Conservation (phyloP, 1,140 invertebrate genomes). For the Papilio glaucus region DNA sequence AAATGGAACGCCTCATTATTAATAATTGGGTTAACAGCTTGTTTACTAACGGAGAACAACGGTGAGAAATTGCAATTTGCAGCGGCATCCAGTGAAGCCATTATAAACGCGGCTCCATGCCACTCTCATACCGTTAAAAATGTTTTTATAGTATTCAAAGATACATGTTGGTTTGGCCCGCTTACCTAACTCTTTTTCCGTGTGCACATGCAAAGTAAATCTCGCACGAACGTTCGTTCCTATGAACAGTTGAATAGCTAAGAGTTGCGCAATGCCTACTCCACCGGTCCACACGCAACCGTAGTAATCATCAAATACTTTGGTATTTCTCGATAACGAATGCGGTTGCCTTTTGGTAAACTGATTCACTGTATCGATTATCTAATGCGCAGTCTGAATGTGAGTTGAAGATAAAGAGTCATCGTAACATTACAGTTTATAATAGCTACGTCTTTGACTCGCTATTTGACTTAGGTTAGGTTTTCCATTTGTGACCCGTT, state of each 20-base stretch:
- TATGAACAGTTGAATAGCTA: constrained; percentile 30
- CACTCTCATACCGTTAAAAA: too few species aligned
- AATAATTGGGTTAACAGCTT: too few species aligned
- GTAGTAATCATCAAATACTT: constrained; percentile 2
- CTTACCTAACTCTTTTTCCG: neutral
- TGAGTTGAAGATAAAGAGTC: neutral
- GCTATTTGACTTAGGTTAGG: too few species aligned
- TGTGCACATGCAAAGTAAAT: constrained; percentile 30
- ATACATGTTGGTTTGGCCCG: neutral
- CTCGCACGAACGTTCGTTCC: constrained; percentile 22
- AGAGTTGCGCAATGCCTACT: constrained; percentile 23
- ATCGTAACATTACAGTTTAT: too few species aligned
- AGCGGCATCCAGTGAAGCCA: too few species aligned
- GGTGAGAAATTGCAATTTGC: too few species aligned
- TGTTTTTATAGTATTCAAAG: neutral
- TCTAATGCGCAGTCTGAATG: neutral
- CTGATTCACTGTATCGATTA: constrained; percentile 19
- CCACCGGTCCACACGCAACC: constrained; percentile 24
- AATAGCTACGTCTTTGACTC: too few species aligned
- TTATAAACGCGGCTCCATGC: too few species aligned
- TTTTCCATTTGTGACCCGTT: too few species aligned
- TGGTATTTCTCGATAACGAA: constrained; percentile 30
- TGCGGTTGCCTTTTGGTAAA: constrained; percentile 1
- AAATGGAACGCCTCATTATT: too few species aligned
- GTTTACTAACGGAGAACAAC: too few species aligned